Base-by-base conservation (phyloP, 2,888 invertebrate genomes). In the Drosophila greeni region DNA sequence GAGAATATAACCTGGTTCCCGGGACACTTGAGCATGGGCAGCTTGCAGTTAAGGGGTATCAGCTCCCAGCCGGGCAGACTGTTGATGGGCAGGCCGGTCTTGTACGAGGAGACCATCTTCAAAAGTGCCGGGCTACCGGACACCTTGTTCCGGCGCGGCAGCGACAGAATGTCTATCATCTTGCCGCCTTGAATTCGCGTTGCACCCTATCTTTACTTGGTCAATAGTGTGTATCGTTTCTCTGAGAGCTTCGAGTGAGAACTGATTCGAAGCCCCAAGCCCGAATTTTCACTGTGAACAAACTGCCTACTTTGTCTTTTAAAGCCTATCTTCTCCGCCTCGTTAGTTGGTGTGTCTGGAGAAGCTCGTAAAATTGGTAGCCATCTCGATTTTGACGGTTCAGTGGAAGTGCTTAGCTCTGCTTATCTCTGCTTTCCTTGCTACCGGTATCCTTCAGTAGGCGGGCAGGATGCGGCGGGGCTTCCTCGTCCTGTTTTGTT, bases 11-110 rank as follows among this genome's bases (percentile, higher is more conserved):
- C 87, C 69, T 87, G 85, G 74, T 88, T 87, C 3, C 84, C 85
- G 0, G 88, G 89, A 74, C 87, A 87, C 62, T 88, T 87, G 0
- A 88, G 75, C 88, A 89, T 88, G 3, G 89, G 89, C 14, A 89
- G 75, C 62, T 89, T 89, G 33, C 82, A 77, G 66, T 86, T 84
- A 0, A 89, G 72, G 2, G 88, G 88, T 45, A 88, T 86, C 3
- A 84, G 69, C 42, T 86, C 86, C 89, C 89, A 89, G 3, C 88
- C 88, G 3, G 89, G 88, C 12, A 89, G 66, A 61, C 87, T 86
- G 56, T 89, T 88, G 7, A 87, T 84, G 2, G 89, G 88, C 29
- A 89, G 60, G 2, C 88, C 88, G 6, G 82, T 74, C 43, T 80
- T 82, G 37, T 47, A 47, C 5, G 72, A 75, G 45, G 72, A 65